Conservation (phyloP, 1,140 invertebrate genomes). For the Fopius arisanus region DNA sequence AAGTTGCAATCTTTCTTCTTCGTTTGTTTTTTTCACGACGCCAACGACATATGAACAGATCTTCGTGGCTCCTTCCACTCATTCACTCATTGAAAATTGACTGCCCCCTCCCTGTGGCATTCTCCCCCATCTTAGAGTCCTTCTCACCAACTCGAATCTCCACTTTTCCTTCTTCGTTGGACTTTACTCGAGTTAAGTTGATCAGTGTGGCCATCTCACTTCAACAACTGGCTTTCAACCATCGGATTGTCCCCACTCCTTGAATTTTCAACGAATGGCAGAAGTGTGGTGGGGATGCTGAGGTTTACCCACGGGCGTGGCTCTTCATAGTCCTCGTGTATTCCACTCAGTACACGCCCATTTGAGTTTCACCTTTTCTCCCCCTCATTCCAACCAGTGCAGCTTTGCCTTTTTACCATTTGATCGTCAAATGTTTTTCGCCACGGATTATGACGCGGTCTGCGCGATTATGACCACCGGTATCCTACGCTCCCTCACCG, state of each 20-base stretch:
- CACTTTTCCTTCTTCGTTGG: too few species aligned
- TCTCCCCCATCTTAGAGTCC: too few species aligned
- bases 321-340: constrained; percentile 11
- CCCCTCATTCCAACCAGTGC: constrained; percentile 17
- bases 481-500: constrained; percentile 15
- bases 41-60: background rate
- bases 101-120: background rate
- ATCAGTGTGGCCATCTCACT: background rate
- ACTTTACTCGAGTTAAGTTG: background rate
- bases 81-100: background rate
- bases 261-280: background rate
- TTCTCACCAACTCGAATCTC: too few species aligned
- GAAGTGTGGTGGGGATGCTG: background rate
- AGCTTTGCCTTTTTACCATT: constrained; percentile 27
- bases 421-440: constrained; percentile 64
- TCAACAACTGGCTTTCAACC: background rate
- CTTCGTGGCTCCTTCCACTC: too few species aligned
- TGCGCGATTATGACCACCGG: constrained; percentile 64
- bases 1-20: background rate
- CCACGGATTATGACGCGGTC: constrained; percentile 65
- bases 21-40: background rate
- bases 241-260: background rate
- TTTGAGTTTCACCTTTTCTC: background rate
- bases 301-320: constrained; percentile 31
- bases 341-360: constrained; percentile 30